Evolutionary conservation across 2,797 vertebrate genomes (phyloP).

Genomic region (Sebastes alutus): DNA sequence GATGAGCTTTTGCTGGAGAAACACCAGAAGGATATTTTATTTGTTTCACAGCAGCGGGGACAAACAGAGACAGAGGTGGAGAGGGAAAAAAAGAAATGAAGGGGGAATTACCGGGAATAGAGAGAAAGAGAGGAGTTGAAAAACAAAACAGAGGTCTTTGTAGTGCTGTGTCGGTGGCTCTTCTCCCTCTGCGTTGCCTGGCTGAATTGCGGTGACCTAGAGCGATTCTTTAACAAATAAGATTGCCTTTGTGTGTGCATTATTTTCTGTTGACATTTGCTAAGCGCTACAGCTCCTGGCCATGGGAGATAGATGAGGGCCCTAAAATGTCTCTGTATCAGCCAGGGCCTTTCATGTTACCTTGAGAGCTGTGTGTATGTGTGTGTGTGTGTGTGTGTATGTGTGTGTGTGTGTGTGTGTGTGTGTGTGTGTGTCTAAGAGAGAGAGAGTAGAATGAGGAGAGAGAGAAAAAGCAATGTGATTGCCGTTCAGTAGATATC

Average conservation of each 20-base stretch:
- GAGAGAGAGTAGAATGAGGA: neutral
- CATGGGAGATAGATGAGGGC: conserved; percentile 84
- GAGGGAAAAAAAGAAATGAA: conserved; percentile 31
- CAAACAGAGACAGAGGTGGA: conserved; percentile 18
- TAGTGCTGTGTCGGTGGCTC: conserved; percentile 46
- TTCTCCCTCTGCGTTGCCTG: conserved; percentile 53
- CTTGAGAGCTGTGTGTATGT: conserved; percentile 63
- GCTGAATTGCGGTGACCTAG: conserved; percentile 83
- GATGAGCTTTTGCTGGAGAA: conserved; percentile 38
- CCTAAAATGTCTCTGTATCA: conserved; percentile 83
- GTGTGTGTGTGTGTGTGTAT: too few relatives aligned
- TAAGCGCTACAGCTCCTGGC: conserved; percentile 84
- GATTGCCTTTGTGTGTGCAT: conserved; percentile 86
- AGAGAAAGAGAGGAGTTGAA: conserved; percentile 15
- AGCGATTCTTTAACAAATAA: conserved; percentile 88
- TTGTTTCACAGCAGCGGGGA: conserved; percentile 27
- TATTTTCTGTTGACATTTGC: conserved; percentile 89
- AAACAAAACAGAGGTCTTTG: conserved; percentile 40
- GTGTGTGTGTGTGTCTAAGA: conserved; percentile 1
- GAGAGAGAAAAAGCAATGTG: conserved; percentile 47
- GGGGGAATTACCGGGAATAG: conserved; percentile 30
- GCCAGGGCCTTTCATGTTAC: conserved; percentile 82
- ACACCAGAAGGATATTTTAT: conserved; percentile 46
- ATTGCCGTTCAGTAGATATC: conserved; percentile 70
- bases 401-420: conserved; percentile 15